phyloP scores from a whole-genome alignment of 2,888 invertebrate species.

The Eretmocerus hayati region DNA sequence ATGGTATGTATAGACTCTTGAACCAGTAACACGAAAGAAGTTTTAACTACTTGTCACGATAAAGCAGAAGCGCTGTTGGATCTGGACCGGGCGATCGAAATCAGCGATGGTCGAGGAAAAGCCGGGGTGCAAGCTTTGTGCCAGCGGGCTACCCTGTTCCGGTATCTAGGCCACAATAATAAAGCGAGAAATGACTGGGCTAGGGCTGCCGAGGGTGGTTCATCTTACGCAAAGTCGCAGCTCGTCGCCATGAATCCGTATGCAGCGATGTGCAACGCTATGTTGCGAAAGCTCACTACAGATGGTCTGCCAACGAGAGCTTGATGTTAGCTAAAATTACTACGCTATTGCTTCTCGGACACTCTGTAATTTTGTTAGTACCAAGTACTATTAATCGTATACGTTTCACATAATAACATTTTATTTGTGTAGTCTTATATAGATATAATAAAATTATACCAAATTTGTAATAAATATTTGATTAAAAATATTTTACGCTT shows the following conservation, averaged over 20 bases:
- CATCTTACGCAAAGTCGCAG: constrained; percentile 78
- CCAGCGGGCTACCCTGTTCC: constrained; percentile 73
- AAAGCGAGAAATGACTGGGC: constrained; percentile 70
- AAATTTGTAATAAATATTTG: too few species aligned
- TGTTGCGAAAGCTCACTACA: constrained; percentile 71
- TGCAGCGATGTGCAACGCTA: constrained; percentile 91
- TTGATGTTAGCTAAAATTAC: too few species aligned
- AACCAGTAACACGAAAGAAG: neutral
- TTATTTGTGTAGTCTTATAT: too few species aligned
- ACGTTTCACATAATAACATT: too few species aligned
- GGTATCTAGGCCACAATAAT: constrained; percentile 61
- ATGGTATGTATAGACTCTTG: constrained; percentile 51
- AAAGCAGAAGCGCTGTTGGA: constrained; percentile 65
- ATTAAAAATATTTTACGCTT: too few species aligned
- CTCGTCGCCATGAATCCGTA: constrained; percentile 86
- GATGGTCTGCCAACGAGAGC: too few species aligned
- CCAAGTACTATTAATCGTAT: too few species aligned
- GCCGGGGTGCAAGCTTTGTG: constrained; percentile 72
- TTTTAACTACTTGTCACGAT: neutral
- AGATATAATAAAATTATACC: too few species aligned
- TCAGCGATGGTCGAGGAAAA: constrained; percentile 56
- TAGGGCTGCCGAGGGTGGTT: constrained; percentile 74
- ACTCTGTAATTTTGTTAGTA: too few species aligned
- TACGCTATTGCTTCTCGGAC: too few species aligned
- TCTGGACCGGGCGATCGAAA: constrained; percentile 64